These are phyloP conservation scores for Meandrusa payeni DNA, from an alignment of 2,888 invertebrate genomes.

Conservation along the genomic window DNA sequence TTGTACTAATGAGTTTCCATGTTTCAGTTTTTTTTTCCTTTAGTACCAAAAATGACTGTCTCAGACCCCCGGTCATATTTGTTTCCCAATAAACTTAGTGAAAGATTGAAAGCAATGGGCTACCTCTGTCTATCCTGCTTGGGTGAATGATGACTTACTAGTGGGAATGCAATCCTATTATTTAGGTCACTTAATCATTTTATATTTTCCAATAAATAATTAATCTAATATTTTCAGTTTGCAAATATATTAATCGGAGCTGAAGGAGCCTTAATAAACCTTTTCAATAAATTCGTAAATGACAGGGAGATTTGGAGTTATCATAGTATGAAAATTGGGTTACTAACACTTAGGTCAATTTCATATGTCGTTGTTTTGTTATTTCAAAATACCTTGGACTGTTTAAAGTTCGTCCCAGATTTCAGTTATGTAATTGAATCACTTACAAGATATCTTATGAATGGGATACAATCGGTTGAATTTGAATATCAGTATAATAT, in stretches of 20 bases:
- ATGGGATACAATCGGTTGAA: conserved; percentile 44
- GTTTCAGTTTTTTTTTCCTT: too few species aligned
- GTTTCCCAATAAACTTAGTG: too few species aligned
- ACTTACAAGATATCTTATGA: conserved; percentile 49
- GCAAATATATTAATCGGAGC: conserved; percentile 56
- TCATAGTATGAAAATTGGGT: conserved; percentile 50
- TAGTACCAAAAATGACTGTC: too few species aligned
- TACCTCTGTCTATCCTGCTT: too few species aligned
- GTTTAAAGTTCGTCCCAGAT: too few species aligned
- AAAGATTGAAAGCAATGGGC: too few species aligned
- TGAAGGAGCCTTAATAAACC: conserved; percentile 53
- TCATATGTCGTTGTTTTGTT: conserved; percentile 40
- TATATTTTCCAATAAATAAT: conserved; percentile 2
- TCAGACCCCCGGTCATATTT: too few species aligned
- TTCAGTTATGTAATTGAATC: too few species aligned
- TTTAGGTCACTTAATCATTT: too few species aligned
- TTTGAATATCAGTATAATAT: conserved; percentile 70
- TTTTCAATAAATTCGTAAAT: conserved; percentile 46
- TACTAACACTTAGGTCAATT: conserved; percentile 59
- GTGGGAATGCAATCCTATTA: too few species aligned
- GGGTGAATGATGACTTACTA: too few species aligned
- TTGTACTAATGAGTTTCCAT: too few species aligned
- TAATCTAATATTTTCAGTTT: conserved; percentile 45
- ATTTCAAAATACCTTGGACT: conserved; percentile 47
- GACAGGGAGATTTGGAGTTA: conserved; percentile 36